Conservation (phyloP, 2,113 vertebrate species). For the Aix galericulata region DNA sequence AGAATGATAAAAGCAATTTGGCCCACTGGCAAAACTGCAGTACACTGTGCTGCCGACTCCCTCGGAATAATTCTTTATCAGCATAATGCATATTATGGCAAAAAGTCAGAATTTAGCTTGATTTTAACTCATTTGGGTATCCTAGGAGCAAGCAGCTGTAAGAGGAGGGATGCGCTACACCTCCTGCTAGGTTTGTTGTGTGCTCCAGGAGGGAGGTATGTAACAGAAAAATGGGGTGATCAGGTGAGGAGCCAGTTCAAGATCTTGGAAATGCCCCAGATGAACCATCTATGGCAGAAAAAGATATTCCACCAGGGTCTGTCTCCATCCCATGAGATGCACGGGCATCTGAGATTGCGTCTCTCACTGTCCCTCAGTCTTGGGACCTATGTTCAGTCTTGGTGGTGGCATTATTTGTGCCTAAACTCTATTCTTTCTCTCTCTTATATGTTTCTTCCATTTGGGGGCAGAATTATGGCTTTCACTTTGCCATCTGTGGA, state of each 20-base stretch:
- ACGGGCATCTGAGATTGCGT: background rate
- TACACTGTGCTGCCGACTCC: background rate
- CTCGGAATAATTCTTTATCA: constrained; percentile 23
- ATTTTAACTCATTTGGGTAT: background rate
- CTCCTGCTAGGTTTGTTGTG: background rate
- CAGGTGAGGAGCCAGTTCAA: background rate
- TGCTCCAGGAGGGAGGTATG: background rate
- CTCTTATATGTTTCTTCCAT: rapidly evolving
- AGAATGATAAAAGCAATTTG: background rate
- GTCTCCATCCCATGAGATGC: background rate
- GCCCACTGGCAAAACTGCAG: constrained; percentile 11
- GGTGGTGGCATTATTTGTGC: background rate
- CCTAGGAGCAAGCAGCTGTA: background rate
- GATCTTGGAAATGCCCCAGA: background rate
- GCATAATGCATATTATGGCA: background rate
- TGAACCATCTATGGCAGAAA: background rate
- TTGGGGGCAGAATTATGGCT: background rate
- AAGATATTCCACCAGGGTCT: background rate
- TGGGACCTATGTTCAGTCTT: background rate
- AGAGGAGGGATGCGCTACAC: background rate
- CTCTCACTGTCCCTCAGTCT: background rate
- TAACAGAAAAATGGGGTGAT: background rate
- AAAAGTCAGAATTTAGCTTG: background rate
- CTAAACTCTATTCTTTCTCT: background rate
- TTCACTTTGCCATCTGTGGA: background rate